These are phyloP conservation scores for Helicoverpa armigera DNA, from an alignment of 1,140 invertebrate species.

Conservation along the genomic window DNA sequence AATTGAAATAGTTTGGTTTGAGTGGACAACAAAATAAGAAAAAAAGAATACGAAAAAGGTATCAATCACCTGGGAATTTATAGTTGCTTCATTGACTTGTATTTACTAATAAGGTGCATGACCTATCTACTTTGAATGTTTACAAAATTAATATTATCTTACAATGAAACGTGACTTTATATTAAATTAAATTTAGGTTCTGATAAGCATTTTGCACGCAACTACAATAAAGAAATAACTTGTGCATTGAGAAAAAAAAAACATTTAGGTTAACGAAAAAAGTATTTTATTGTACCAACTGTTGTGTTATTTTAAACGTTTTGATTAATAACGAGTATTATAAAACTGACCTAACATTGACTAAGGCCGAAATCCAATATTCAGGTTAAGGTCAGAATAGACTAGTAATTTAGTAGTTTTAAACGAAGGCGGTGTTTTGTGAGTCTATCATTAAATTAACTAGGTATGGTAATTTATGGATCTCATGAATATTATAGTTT, in stretches of 20 bases:
- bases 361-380: conserved; percentile 43
- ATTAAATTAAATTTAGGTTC: neutral
- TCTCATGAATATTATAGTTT: conserved; percentile 14
- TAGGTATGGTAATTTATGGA: conserved; percentile 6
- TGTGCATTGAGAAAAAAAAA: no score
- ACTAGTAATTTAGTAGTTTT: conserved; percentile 17
- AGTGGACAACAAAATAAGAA: no score
- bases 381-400: conserved; percentile 40
- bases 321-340: conserved; percentile 10
- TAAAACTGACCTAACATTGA: conserved; percentile 14
- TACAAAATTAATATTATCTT: neutral
- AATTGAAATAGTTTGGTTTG: no score
- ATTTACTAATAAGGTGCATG: neutral
- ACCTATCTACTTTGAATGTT: conserved; percentile 1
- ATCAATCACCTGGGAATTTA: no score
- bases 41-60: no score
- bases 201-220: conserved; percentile 1
- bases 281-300: no score
- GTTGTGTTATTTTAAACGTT: neutral
- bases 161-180: neutral
- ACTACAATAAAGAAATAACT: neutral
- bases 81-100: neutral
- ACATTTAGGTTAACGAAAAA: no score
- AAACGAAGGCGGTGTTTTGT: conserved; percentile 23
- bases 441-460: neutral